phyloP scores from a whole-genome alignment of 1,140 invertebrate species.

The Papilio glaucus region DNA sequence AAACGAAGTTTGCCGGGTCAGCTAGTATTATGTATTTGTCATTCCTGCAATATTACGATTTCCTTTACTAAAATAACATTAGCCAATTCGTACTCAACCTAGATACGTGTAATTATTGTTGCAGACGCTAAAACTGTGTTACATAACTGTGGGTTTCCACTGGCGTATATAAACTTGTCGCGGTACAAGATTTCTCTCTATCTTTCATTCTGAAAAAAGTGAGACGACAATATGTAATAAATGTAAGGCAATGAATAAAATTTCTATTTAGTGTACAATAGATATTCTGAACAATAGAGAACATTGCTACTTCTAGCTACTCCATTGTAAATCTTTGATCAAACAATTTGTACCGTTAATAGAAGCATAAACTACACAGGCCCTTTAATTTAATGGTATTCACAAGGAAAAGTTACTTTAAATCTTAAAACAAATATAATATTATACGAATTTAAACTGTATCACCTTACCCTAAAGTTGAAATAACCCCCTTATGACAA shows the following conservation, averaged over 20 bases:
- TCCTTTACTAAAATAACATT: no score
- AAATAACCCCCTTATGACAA: not conserved
- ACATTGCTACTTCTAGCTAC: not conserved
- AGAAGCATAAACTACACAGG: not conserved
- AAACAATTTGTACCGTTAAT: constrained; percentile 20
- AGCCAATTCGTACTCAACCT: no score
- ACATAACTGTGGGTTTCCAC: no score
- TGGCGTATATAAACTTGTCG: no score
- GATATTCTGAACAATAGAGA: not conserved
- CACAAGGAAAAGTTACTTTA: constrained; percentile 19
- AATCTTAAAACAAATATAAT: constrained; percentile 25
- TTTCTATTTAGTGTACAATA: not conserved
- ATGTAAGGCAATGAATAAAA: not conserved
- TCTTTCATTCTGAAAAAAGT: no score
- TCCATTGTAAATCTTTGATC: constrained; percentile 9
- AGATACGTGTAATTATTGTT: no score
- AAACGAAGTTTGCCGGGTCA: no score
- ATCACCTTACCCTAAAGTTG: not conserved
- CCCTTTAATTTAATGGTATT: not conserved
- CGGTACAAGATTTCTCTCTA: no score
- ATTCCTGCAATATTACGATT: no score
- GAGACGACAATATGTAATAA: no score
- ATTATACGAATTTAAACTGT: constrained; percentile 21
- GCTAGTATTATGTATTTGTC: no score
- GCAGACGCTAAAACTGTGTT: no score